Evolutionary conservation across 2,113 vertebrate species (phyloP).

Genomic region (Montifringilla adamsi): DNA sequence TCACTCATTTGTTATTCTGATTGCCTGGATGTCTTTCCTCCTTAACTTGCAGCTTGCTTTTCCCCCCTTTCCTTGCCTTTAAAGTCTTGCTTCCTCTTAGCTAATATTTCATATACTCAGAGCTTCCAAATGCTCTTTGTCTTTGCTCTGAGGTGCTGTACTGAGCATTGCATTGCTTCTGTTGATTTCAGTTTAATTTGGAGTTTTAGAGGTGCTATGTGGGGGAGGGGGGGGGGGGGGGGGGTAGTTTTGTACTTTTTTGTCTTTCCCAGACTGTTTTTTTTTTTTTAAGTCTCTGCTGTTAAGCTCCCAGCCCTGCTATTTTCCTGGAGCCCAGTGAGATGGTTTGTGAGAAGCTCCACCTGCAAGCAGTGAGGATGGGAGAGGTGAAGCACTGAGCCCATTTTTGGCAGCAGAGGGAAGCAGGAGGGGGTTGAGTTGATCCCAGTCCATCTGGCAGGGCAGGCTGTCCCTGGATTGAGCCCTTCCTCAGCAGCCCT

Average conservation of each 20-base stretch:
- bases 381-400: no score
- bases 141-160: background rate
- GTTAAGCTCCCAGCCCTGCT: background rate
- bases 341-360: no score
- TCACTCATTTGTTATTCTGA: background rate
- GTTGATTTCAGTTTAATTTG: background rate
- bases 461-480: no score
- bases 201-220: background rate
- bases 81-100: background rate
- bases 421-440: no score
- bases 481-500: no score
- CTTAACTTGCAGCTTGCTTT: background rate
- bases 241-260: accelerated
- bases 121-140: background rate
- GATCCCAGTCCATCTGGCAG: no score
- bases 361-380: no score
- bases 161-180: background rate
- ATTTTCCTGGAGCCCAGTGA: background rate
- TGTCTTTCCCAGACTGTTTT: background rate
- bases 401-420: no score
- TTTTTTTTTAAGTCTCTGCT: background rate
- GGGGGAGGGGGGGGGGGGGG: no score
- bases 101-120: background rate
- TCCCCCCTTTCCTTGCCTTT: background rate
- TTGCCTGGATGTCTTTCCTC: background rate